Evolutionary conservation across 2,888 invertebrate species (phyloP).

Genomic region (Metalampra italica): DNA sequence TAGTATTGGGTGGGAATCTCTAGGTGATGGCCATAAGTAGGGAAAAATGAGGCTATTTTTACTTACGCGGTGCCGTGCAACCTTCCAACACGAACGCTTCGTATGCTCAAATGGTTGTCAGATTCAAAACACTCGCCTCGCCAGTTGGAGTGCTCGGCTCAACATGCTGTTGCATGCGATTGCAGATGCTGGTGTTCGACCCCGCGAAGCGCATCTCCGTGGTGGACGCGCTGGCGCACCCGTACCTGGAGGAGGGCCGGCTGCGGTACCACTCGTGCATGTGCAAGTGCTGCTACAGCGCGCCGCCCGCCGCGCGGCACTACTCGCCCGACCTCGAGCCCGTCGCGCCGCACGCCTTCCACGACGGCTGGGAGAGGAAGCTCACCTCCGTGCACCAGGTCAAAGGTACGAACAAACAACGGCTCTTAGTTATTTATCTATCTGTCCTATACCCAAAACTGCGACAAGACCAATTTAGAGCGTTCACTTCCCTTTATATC

Average conservation of each 20-base stretch:
- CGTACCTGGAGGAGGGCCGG: conserved; percentile 98
- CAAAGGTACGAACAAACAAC: conserved; percentile 85
- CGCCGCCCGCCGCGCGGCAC: conserved; percentile 81
- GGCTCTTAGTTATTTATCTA: not conserved
- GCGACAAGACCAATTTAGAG: too few relatives aligned
- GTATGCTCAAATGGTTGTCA: too few relatives aligned
- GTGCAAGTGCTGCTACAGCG: conserved; percentile 97
- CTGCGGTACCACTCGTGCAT: conserved; percentile 99
- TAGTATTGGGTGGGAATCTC: too few relatives aligned
- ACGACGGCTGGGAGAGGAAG: conserved; percentile 98
- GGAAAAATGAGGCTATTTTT: too few relatives aligned
- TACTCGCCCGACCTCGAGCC: conserved; percentile 96
- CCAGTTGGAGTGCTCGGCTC: too few relatives aligned
- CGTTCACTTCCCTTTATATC: too few relatives aligned
- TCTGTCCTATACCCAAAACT: too few relatives aligned
- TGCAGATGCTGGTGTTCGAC: conserved; percentile 98
- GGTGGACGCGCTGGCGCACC: conserved; percentile 96
- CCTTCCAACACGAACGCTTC: too few relatives aligned
- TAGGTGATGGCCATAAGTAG: too few relatives aligned
- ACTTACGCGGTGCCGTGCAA: too few relatives aligned
- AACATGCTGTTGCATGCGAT: conserved; percentile 3
- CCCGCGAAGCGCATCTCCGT: conserved; percentile 98
- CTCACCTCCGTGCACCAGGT: conserved; percentile 95
- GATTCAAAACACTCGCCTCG: too few relatives aligned
- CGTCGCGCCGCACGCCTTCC: conserved; percentile 92